Base-by-base conservation (phyloP, 2,113 vertebrate species). In the Larimichthys polyactis region DNA sequence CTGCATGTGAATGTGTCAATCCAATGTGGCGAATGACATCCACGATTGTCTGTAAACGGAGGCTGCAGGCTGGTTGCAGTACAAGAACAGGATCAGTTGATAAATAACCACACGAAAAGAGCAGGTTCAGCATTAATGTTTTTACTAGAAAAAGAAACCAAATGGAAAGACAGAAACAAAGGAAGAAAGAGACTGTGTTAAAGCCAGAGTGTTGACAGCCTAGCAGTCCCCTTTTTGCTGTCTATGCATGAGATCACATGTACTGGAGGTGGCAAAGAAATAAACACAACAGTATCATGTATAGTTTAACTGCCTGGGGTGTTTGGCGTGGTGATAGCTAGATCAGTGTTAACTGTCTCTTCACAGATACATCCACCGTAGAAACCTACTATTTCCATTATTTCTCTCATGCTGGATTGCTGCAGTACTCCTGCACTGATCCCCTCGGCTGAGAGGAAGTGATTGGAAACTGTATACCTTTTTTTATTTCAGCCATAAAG, bases 141-240 rank as follows among this genome's bases (percentile, higher is more conserved):
- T 40, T 95, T 94, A 94, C 90, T 93, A 94, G 87, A 93, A 95
- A 93, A 91, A 75, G 44, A 93, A 93, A 89, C 62, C 79, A 79
- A 85, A 91, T 90, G 86, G 82, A 89, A 87, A 83, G 68, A 91
- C 84, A 91, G 79, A 91, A 85, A 84, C 65, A 75, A 82, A 89
- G 20, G 32, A 83, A 73, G 58, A 85, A 88, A 88, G 48, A 80
- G 86, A 87, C 58, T 46, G 65, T 84, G 91, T 87, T 64, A 75
- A 86, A 91, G 77, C 82, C 83, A 79, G 75, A 83, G 74, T 81
- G 78, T 70, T 85, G 76, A 89, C 79, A 87, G 82, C 73, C 52
- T 72, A 76, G 78, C 80, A 79, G 65, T 71, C 75, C 67, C 57
- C 75, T 57, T 85, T 72, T 62, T 60, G 77, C 86, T 36, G 80